A percentile compares a stretch with the other conserved stretches of the same genome.
Conservation (phyloP, 2,797 vertebrate genomes). For the Ceryle rudis region DNA sequence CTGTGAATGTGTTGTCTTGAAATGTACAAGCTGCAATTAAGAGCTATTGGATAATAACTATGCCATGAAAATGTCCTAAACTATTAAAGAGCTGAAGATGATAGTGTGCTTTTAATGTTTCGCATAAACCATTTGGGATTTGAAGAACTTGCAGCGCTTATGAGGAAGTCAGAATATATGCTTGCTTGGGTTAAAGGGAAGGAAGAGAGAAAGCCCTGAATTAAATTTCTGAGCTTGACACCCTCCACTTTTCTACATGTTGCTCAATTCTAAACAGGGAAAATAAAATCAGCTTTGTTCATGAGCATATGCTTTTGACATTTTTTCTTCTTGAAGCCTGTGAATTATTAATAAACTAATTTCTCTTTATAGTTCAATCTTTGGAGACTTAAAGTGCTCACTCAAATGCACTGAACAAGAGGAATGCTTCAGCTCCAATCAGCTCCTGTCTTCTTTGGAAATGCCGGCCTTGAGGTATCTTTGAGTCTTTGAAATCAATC, state of each 20-base stretch:
- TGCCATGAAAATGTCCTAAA: conserved; percentile 79
- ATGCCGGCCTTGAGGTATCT: conserved; percentile 79
- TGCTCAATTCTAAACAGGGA: conserved; percentile 74
- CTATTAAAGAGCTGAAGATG: conserved; percentile 79
- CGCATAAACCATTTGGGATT: conserved; percentile 78
- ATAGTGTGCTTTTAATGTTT: conserved; percentile 79
- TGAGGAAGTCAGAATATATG: conserved; percentile 72
- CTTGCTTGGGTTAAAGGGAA: conserved; percentile 75
- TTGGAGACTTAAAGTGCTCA: conserved; percentile 84
- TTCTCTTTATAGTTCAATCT: conserved; percentile 87
- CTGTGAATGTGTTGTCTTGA: conserved; percentile 66
- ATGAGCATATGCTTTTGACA: conserved; percentile 81
- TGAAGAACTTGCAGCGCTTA: conserved; percentile 77
- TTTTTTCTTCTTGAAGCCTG: conserved; percentile 79
- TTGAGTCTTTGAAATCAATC: conserved; percentile 80
- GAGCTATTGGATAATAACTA: conserved; percentile 78
- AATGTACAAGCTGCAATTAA: conserved; percentile 77
- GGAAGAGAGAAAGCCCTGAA: conserved; percentile 71
- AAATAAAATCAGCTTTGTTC: conserved; percentile 84
- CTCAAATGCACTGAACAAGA: conserved; percentile 77
- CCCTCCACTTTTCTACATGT: conserved; percentile 64
- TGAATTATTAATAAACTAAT: conserved; percentile 88
- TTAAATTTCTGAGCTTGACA: conserved; percentile 74
- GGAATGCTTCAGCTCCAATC: conserved; percentile 78
- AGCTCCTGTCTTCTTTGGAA: conserved; percentile 73